These are phyloP conservation scores for Drusus annulatus DNA, from an alignment of 1,140 invertebrate genomes.

Conservation along the genomic window DNA sequence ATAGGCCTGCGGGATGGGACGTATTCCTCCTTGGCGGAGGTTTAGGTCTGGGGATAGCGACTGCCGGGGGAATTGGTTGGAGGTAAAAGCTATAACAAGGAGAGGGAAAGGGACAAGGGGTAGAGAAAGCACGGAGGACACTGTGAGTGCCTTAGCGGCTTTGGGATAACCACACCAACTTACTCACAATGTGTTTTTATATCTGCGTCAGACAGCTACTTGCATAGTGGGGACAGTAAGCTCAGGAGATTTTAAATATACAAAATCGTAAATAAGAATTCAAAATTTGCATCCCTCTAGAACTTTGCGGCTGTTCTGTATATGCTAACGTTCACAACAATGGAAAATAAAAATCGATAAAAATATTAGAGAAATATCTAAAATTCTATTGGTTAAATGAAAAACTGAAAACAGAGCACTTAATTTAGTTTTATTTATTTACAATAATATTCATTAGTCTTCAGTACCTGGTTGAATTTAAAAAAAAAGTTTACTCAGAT, in stretches of 20 bases:
- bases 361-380: not conserved
- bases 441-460: too few relatives aligned
- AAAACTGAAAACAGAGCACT: too few relatives aligned
- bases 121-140: constrained; percentile 47
- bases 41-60: not conserved
- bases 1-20: not conserved
- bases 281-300: not conserved
- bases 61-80: not conserved
- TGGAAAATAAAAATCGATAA: too few relatives aligned
- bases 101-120: not conserved
- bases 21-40: not conserved
- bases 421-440: too few relatives aligned
- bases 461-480: too few relatives aligned
- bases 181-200: constrained; percentile 39
- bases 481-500: too few relatives aligned
- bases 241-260: not conserved
- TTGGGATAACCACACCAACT: constrained; percentile 16
- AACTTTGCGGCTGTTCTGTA: not conserved
- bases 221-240: constrained; percentile 19
- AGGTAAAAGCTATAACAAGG: not conserved
- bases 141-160: constrained; percentile 56
- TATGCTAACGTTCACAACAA: not conserved
- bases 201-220: constrained; percentile 34
- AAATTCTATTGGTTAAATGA: too few relatives aligned
- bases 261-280: not conserved